Evolutionary conservation across 2,888 invertebrate genomes (phyloP).

Genomic region (Protonemura montana): DNA sequence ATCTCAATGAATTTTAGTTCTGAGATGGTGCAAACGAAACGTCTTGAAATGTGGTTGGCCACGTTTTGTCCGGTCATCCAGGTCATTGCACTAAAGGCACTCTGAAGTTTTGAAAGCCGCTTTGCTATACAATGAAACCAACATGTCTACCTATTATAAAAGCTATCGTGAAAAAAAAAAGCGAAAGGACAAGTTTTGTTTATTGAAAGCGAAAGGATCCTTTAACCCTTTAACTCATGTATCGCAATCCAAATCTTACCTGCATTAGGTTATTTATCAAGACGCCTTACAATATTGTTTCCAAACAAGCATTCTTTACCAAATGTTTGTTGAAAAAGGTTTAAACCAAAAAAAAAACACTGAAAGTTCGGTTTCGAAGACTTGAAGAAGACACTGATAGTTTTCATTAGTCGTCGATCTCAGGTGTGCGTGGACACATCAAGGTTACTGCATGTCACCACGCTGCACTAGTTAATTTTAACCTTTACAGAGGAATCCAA

Average conservation of each 20-base stretch:
- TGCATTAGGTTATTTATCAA: background rate
- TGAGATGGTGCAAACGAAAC: too few relatives aligned
- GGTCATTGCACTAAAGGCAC: slow-evolving; percentile 2
- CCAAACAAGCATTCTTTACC: background rate
- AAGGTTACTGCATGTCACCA: background rate
- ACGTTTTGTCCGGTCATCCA: background rate
- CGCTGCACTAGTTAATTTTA: background rate
- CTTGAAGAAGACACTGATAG: background rate
- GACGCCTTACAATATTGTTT: background rate
- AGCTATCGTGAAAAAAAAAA: background rate
- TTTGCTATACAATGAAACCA: background rate
- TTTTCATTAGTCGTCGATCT: slow-evolving; percentile 8
- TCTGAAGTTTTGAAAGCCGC: background rate
- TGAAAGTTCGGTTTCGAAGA: background rate
- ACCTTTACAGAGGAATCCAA: background rate
- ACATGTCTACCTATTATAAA: background rate
- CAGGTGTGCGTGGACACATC: slow-evolving; percentile 10
- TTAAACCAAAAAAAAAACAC: background rate
- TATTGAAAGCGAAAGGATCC: background rate
- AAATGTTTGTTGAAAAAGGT: background rate
- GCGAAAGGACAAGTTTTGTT: background rate
- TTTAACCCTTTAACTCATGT: slow-evolving; percentile 15
- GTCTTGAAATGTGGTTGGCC: background rate
- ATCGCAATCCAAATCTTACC: background rate
- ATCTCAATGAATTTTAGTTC: too few relatives aligned